Percentiles rank a stretch among this genome's conserved stretches.
phyloP scores from a whole-genome alignment of 2,113 vertebrate genomes.

The Aptenodytes forsteri region DNA sequence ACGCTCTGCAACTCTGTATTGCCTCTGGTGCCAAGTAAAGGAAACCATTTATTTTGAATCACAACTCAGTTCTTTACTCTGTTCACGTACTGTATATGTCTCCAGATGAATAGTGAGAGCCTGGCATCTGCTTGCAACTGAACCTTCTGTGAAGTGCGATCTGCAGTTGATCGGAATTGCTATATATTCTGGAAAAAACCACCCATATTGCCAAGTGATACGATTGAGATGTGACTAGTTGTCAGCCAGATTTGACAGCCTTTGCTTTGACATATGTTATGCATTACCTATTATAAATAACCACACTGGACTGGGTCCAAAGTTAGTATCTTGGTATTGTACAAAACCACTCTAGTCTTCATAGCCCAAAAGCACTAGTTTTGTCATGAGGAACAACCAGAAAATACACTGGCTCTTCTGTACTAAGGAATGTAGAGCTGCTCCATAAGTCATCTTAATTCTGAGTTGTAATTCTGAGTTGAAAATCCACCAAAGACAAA shows the following conservation, averaged over 20 bases:
- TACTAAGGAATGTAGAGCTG: background rate
- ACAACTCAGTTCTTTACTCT: background rate
- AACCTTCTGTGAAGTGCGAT: slow-evolving; percentile 56
- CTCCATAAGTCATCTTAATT: background rate
- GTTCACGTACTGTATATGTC: background rate
- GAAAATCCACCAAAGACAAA: background rate
- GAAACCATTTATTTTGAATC: background rate
- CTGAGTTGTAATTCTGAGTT: background rate
- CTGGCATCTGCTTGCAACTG: slow-evolving; percentile 30
- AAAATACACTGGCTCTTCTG: background rate
- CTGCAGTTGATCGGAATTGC: slow-evolving; percentile 5
- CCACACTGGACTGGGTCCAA: background rate
- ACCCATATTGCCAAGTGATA: background rate
- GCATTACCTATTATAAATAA: background rate
- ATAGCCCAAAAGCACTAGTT: background rate
- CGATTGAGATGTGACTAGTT: background rate
- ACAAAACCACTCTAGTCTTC: background rate
- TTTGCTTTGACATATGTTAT: slow-evolving; percentile 39
- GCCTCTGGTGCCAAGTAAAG: background rate
- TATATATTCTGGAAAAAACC: background rate
- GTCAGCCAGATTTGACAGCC: slow-evolving; percentile 42
- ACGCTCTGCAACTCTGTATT: background rate
- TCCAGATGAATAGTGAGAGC: slow-evolving; percentile 24
- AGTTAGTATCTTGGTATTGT: background rate
- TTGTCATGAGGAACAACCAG: background rate